phyloP scores from a whole-genome alignment of 1,140 invertebrate species.

The Eurosta solidaginis region DNA sequence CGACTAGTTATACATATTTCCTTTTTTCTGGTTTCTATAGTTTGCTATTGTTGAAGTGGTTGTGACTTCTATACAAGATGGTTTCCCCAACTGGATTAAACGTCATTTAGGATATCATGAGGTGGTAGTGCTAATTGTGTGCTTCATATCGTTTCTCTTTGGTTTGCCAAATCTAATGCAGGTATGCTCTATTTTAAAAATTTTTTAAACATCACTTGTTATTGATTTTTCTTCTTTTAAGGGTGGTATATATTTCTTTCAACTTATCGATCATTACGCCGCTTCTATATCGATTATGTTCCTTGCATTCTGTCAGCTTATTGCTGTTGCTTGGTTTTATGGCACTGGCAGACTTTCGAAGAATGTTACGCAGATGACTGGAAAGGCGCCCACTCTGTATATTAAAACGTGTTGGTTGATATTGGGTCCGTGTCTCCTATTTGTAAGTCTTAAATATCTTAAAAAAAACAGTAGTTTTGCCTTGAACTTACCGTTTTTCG shows the following conservation, averaged over 20 bases:
- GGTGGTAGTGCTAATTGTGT: slow-evolving; percentile 81
- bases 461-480: not conserved
- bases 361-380: slow-evolving; percentile 89
- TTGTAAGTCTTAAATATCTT: slow-evolving; percentile 64
- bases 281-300: slow-evolving; percentile 90
- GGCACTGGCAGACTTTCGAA: slow-evolving; percentile 78
- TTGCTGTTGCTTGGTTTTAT: slow-evolving; percentile 90
- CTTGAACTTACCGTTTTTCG: slow-evolving; percentile 39
- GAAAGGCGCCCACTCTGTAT: slow-evolving; percentile 75
- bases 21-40: slow-evolving; percentile 57
- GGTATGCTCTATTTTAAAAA: slow-evolving; percentile 33
- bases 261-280: slow-evolving; percentile 90
- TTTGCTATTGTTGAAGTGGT: slow-evolving; percentile 91
- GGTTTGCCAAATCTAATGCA: slow-evolving; percentile 85
- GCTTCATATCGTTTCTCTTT: slow-evolving; percentile 79
- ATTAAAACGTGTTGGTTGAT: slow-evolving; percentile 85
- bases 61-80: slow-evolving; percentile 89
- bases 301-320: slow-evolving; percentile 88
- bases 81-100: slow-evolving; percentile 82
- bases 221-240: slow-evolving; percentile 46
- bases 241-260: slow-evolving; percentile 91
- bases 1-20: not conserved
- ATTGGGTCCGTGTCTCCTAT: slow-evolving; percentile 77
- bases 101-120: slow-evolving; percentile 83
- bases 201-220: not conserved